Conservation (phyloP, 1,140 invertebrate genomes). For the Drosophila rhopaloa region DNA sequence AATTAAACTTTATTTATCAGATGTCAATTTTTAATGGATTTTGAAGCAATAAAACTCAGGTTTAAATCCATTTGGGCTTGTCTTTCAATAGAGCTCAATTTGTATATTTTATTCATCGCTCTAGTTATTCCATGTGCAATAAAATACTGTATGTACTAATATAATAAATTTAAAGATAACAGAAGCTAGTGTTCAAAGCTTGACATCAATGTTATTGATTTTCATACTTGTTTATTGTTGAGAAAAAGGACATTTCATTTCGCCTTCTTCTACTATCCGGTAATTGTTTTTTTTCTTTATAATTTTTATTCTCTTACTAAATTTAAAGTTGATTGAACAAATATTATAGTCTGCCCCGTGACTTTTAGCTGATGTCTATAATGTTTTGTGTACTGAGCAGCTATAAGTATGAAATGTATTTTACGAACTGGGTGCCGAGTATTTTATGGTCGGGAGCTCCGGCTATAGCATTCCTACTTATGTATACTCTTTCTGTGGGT, state of each 20-base stretch:
- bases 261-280: no score
- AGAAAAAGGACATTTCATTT: neutral
- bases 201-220: neutral
- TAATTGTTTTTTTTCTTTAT: no score
- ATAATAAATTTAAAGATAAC: no score
- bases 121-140: neutral
- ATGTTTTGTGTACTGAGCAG: slow-evolving; percentile 2
- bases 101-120: neutral
- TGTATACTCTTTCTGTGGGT: neutral
- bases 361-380: neutral
- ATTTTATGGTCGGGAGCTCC: neutral
- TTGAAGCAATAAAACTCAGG: no score
- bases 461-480: no score
- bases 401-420: neutral
- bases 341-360: neutral
- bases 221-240: neutral
- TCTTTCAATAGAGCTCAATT: neutral
- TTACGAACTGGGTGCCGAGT: neutral
- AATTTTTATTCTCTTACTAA: neutral
- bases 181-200: no score
- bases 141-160: neutral
- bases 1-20: neutral
- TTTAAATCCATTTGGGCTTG: neutral
- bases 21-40: neutral
- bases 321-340: neutral